Evolutionary conservation across 1,140 invertebrate species (phyloP), one percentile per base, ranked within the genome.

Genomic region (Epicauta chinensis): DNA sequence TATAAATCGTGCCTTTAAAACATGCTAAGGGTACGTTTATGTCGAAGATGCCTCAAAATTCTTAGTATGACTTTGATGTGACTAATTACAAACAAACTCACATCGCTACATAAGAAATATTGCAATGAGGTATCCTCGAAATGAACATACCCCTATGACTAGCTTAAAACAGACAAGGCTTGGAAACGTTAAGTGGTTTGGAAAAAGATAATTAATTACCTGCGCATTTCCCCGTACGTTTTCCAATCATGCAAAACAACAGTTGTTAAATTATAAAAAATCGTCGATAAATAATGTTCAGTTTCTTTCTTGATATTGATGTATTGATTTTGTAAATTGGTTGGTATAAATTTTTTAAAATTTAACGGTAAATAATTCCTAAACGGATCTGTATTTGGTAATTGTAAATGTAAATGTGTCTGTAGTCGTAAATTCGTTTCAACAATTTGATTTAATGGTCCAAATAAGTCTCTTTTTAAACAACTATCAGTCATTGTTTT

Each of bases 161-260:
- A n/a, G n/a, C n/a, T n/a, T n/a, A n/a, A n/a, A n/a, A n/a, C n/a
- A n/a, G n/a, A n/a, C n/a, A n/a, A n/a, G n/a, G n/a, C n/a, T n/a
- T n/a, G n/a, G n/a, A n/a, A n/a, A n/a, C n/a, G n/a, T n/a, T n/a
- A n/a, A n/a, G n/a, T n/a, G n/a, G n/a, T n/a, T n/a, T n/a, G n/a
- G n/a, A n/a, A n/a, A 14, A 37, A 36, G 15, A 23, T 16, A 23
- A 51, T 37, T 10, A 15, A 13, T 31, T 54, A 65, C 64, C 88
- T 84, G 55, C 93, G 81, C 96, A 99, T 99, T 71, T 94, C 91
- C 30, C 89, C 86, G 69, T 98, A 98, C 0, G 93, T 96, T 71
- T 91, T 90, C 93, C 95, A 98, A 73, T 99, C 93, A 63, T 98
- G 94, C 12, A 97, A 73, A 12, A 96, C 93, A 23, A 99, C 93